Conservation (phyloP, 2,888 invertebrate genomes). For the Syritta pipiens region DNA sequence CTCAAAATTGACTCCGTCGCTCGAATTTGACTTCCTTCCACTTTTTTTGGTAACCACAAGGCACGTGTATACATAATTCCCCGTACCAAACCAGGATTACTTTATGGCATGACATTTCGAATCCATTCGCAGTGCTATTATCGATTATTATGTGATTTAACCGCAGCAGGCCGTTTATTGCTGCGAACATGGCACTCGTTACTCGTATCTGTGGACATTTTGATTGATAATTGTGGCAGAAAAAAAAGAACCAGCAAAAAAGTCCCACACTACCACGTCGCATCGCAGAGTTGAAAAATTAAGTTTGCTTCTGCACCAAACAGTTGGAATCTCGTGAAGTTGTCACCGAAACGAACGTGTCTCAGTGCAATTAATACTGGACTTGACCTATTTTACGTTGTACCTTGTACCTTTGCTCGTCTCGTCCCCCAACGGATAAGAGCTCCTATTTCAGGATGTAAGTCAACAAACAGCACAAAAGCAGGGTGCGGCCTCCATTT, state of each 20-base stretch:
- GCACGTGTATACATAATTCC: slow-evolving; percentile 9
- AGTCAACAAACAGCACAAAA: slow-evolving; percentile 1
- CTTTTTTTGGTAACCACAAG: neutral
- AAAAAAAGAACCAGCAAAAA: no score
- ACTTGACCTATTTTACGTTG: slow-evolving; percentile 6
- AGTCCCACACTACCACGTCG: no score
- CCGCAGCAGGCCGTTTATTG: no score
- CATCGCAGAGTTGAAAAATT: no score
- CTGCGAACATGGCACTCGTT: no score
- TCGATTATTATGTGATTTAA: no score
- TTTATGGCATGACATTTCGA: neutral
- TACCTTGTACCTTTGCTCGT: no score
- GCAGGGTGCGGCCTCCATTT: slow-evolving; percentile 28
- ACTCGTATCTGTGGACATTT: no score
- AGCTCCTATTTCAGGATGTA: slow-evolving; percentile 31
- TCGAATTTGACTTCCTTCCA: no score
- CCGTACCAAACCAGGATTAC: neutral
- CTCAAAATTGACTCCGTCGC: no score
- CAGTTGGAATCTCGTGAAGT: neutral
- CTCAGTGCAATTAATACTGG: slow-evolving; percentile 27
- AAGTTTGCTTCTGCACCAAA: neutral
- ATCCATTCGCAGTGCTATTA: slow-evolving; percentile 21
- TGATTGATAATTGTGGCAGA: no score
- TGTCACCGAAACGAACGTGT: neutral
- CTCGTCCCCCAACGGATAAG: slow-evolving; percentile 3